Evolutionary conservation across 1,140 invertebrate species (phyloP).

Genomic region (Argopecten irradians): DNA sequence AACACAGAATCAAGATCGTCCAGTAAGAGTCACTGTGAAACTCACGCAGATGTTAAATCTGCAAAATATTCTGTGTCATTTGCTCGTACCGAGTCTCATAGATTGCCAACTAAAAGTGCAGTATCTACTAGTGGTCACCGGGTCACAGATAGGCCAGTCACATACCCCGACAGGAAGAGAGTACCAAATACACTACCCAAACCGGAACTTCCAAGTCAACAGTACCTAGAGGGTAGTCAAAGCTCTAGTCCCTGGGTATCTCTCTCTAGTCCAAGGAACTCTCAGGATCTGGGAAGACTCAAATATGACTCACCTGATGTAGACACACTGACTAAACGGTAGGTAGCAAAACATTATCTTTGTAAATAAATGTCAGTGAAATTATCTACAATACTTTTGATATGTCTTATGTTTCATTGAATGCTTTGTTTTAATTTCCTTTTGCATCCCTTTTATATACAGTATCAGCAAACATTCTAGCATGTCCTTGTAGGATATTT

Average conservation of each 20-base stretch:
- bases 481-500: no score
- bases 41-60: background rate
- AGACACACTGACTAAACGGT: slow-evolving; percentile 37
- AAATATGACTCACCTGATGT: background rate
- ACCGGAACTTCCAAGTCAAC: slow-evolving; percentile 57
- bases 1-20: background rate
- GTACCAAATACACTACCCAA: slow-evolving; percentile 49
- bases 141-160: background rate
- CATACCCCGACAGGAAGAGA: slow-evolving; percentile 1
- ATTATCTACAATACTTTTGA: no score
- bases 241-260: slow-evolving; percentile 37
- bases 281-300: background rate
- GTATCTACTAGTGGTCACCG: background rate
- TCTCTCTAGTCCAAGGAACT: slow-evolving; percentile 51
- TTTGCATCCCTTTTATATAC: no score
- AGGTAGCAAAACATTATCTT: no score
- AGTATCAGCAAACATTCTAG: no score
- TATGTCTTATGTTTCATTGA: no score
- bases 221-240: slow-evolving; percentile 55
- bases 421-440: no score
- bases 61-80: background rate
- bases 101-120: background rate
- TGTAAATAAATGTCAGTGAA: no score
- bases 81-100: background rate
- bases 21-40: background rate